Conservation (phyloP, 2,888 invertebrate species). For the Cheilosia soror region DNA sequence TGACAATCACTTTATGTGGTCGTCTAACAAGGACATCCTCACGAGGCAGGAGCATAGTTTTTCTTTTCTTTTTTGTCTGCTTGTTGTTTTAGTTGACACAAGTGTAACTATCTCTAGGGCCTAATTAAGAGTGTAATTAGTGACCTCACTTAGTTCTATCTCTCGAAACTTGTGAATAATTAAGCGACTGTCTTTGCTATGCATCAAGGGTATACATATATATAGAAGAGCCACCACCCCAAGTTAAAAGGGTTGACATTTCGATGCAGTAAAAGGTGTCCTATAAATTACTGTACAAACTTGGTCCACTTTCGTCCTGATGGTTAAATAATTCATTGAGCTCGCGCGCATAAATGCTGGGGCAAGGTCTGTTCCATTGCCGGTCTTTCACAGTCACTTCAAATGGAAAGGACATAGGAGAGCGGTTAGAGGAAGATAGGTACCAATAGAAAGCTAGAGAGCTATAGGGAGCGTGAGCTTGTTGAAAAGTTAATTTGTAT, state of each 20-base stretch:
- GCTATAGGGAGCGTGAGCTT: not conserved
- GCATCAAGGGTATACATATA: constrained; percentile 68
- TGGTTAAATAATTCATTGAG: constrained; percentile 66
- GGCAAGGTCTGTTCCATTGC: constrained; percentile 55
- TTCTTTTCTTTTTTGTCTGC: not conserved
- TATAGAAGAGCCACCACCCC: constrained; percentile 5
- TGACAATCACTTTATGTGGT: constrained; percentile 44
- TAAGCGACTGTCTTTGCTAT: constrained; percentile 60
- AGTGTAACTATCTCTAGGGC: constrained; percentile 51
- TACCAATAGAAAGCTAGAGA: too few species aligned
- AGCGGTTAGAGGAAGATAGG: not conserved
- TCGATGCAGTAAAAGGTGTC: constrained; percentile 65
- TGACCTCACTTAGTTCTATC: constrained; percentile 51
- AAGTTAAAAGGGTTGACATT: constrained; percentile 59
- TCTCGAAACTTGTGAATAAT: constrained; percentile 60
- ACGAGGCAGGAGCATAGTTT: not conserved
- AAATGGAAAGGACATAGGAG: not conserved
- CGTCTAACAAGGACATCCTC: constrained; percentile 55
- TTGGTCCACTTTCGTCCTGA: constrained; percentile 65
- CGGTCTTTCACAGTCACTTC: constrained; percentile 25
- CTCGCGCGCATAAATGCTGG: constrained; percentile 55
- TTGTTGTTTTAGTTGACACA: constrained; percentile 6
- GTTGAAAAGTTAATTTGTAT: constrained; percentile 59
- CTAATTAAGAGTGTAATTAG: constrained; percentile 73
- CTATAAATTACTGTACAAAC: constrained; percentile 68